Evolutionary conservation across 2,888 invertebrate species (phyloP), one percentile per base, ranked within the genome.

Genomic region (Eudemis profundana): DNA sequence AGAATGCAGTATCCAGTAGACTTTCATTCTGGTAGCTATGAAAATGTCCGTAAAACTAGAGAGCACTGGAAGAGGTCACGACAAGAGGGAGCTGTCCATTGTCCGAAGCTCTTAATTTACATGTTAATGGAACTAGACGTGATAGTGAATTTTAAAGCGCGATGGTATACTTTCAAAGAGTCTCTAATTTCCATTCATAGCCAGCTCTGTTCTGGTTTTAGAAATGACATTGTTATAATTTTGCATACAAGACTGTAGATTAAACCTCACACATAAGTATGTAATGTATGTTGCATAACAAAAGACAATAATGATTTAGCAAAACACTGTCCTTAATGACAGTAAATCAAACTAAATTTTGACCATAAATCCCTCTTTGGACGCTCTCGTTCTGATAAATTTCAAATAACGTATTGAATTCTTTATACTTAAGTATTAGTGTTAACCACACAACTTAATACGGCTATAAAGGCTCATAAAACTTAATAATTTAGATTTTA

Each of bases 321-420:
- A n/a, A n/a, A n/a, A n/a, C n/a, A n/a, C n/a, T n/a, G n/a, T n/a
- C n/a, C n/a, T n/a, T n/a, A n/a, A n/a, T n/a, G n/a, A n/a, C n/a
- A n/a, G n/a, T n/a, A n/a, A n/a, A n/a, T n/a, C n/a, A n/a, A n/a
- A n/a, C n/a, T n/a, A n/a, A n/a, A n/a, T n/a, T n/a, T n/a, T n/a
- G n/a, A n/a, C n/a, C n/a, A n/a, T n/a, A n/a, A n/a, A n/a, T n/a
- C n/a, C n/a, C n/a, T n/a, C n/a, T n/a, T n/a, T n/a, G n/a, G n/a
- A n/a, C n/a, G n/a, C n/a, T n/a, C n/a, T n/a, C 33, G 29, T 8
- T 10, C 5, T 12, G 10, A 54, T 53, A 53, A 42, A 42, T 40
- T n/a, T 15, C 23, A 40, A 23, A n/a, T n/a, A n/a, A n/a, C n/a
- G n/a, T n/a, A 8, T 14, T 36, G 40, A n/a, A 10, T 19, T 14